phyloP scores from a whole-genome alignment of 2,113 vertebrate genomes.

The Clupea harengus region DNA sequence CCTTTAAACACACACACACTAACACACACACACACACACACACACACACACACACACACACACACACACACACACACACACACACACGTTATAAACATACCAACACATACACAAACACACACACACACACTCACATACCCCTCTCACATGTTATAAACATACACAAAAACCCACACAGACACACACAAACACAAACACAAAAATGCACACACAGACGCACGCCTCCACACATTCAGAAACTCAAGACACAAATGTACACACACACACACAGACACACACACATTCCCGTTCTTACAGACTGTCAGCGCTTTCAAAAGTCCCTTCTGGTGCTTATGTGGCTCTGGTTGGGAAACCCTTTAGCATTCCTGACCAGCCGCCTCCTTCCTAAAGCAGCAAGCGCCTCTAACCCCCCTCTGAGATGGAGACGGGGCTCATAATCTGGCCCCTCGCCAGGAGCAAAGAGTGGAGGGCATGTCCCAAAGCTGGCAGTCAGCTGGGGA shows the following conservation, averaged over 20 bases:
- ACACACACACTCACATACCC: neutral
- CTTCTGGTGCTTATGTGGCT: neutral
- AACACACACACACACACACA: conserved; percentile 23
- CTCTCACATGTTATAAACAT: neutral
- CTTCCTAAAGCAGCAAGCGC: neutral
- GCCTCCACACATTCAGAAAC: too few species aligned
- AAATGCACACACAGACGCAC: too few species aligned
- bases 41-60: conserved; percentile 16
- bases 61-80: conserved; percentile 1
- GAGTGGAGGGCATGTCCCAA: neutral
- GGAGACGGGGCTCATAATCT: neutral
- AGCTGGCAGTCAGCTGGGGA: neutral
- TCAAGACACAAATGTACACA: too few species aligned
- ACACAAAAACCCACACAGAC: conserved; percentile 23
- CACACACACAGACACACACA: neutral
- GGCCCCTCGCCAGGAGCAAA: neutral
- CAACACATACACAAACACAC: too few species aligned
- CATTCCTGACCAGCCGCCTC: neutral
- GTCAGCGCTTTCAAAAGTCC: neutral
- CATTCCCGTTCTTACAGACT: neutral
- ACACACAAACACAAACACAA: too few species aligned
- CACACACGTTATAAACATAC: neutral
- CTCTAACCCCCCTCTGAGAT: neutral
- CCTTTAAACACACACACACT: neutral
- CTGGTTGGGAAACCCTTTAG: neutral